A percentile compares a stretch with the other conserved stretches of the same genome.
These are phyloP conservation scores for Dendronephthya gigantea DNA, from an alignment of 64 coral and sea anemone species.

Conservation along the genomic window DNA sequence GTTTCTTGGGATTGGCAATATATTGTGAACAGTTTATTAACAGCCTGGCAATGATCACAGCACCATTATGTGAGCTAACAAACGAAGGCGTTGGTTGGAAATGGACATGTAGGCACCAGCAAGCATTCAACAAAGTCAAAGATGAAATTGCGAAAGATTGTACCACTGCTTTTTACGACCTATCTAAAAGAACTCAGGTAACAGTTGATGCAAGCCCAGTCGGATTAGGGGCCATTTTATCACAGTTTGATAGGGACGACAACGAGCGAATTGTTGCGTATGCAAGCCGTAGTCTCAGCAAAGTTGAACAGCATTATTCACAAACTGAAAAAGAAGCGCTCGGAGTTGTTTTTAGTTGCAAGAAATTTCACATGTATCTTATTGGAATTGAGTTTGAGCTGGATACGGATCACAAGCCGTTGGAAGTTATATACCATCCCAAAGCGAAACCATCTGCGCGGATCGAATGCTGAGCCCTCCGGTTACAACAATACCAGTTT, in stretches of 20 bases:
- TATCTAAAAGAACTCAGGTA: neutral
- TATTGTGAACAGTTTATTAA: no score
- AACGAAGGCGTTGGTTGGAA: no score
- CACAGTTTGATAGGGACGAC: neutral
- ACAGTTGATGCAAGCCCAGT: neutral
- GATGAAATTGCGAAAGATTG: no score
- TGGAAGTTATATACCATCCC: neutral
- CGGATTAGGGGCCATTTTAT: neutral
- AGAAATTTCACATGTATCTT: neutral
- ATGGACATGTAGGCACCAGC: no score
- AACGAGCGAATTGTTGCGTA: neutral
- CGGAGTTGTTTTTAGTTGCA: neutral
- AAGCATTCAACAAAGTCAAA: no score
- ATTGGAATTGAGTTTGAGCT: neutral
- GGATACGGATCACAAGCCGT: neutral
- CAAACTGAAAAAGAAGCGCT: no score
- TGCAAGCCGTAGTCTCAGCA: neutral
- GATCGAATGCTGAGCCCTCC: neutral
- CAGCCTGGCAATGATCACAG: no score
- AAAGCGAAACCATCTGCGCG: neutral
- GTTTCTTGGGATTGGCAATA: no score
- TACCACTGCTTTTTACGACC: neutral
- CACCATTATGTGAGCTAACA: no score
- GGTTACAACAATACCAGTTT: no score
- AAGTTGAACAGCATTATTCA: slow-evolving; percentile 1